Evolutionary conservation across 2,797 vertebrate genomes (phyloP), one percentile per base, ranked within the genome.

Genomic region (Austrolebias charrua): DNA sequence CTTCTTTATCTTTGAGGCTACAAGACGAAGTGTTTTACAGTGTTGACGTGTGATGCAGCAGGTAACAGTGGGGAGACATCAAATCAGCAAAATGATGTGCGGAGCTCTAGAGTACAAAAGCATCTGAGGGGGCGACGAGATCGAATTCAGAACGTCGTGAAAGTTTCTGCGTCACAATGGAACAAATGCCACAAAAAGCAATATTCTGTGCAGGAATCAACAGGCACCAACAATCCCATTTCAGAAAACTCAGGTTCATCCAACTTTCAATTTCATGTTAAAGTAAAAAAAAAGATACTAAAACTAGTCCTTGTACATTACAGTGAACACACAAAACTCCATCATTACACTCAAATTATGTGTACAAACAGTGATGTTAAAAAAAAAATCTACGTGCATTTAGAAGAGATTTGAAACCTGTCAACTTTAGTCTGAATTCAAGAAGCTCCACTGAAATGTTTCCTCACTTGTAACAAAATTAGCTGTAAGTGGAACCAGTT

Each of bases 181-280:
- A 73, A 76, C 68, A 65, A 60, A 65, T 62, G 68, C 53, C 42
- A 57, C 12, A 75, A 63, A 86, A 87, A 76, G 80, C 85, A 85
- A 58, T 63, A 18, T 75, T 76, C 66, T 14, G 16, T 35, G 61
- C 12, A 59, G 44, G 40, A 60, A 5, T 11, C 7, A 6, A 4
- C 43, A 20, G 12, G 19, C 18, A 1, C 20, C 18, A 15, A 69
- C 1, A 11, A 19, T 29, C 16, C n/a, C 4, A 20, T 28, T 33
- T 2, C 44, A 18, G 24, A 18, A 48, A 43, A 28, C 24, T 55
- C n/a, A 40, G 3, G 38, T 13, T 40, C 38, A 40, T 13, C 12
- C 38, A 40, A 40, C 12, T n/a, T 28, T 35, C 11, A 35, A 1
- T 33, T 18, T 31, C 29, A 52, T 18, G 6, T 18, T 52, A 4